Evolutionary conservation across 2,888 invertebrate species (phyloP).

Genomic region (Hyles lineata): DNA sequence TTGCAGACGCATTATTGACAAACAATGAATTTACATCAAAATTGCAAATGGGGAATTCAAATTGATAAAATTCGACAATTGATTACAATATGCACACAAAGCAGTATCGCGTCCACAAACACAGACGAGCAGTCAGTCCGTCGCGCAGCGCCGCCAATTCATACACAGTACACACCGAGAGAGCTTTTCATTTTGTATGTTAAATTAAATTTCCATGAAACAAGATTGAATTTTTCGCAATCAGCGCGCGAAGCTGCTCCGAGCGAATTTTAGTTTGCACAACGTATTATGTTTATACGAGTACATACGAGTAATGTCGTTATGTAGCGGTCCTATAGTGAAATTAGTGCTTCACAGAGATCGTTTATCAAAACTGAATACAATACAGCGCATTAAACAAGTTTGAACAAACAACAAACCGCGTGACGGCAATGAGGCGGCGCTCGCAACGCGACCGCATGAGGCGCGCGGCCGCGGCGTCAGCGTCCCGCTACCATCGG

Average conservation of each 20-base stretch:
- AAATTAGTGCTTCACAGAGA: neutral
- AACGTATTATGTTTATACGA: conserved; percentile 6
- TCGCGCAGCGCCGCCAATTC: conserved; percentile 73
- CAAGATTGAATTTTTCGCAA: conserved; percentile 85
- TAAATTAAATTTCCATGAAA: conserved; percentile 85
- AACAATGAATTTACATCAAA: conserved; percentile 78
- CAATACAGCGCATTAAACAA: neutral
- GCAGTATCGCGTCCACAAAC: conserved; percentile 78
- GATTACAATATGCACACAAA: conserved; percentile 83
- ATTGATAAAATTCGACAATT: conserved; percentile 80
- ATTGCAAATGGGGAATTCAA: conserved; percentile 80
- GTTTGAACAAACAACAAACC: conserved; percentile 45
- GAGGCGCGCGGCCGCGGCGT: conserved; percentile 44
- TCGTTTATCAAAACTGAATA: neutral
- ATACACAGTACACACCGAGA: conserved; percentile 81
- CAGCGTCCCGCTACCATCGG: conserved; percentile 69
- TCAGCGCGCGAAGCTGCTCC: conserved; percentile 70
- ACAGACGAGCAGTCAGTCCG: conserved; percentile 78
- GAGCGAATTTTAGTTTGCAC: conserved; percentile 53
- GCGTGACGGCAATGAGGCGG: conserved; percentile 36
- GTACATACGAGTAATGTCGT: neutral
- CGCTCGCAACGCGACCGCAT: conserved; percentile 55
- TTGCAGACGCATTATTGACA: conserved; percentile 42
- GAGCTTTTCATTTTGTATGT: conserved; percentile 84
- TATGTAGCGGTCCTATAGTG: neutral